Conservation (phyloP, 2,888 invertebrate genomes). For the Lycocerus yunnanus region DNA sequence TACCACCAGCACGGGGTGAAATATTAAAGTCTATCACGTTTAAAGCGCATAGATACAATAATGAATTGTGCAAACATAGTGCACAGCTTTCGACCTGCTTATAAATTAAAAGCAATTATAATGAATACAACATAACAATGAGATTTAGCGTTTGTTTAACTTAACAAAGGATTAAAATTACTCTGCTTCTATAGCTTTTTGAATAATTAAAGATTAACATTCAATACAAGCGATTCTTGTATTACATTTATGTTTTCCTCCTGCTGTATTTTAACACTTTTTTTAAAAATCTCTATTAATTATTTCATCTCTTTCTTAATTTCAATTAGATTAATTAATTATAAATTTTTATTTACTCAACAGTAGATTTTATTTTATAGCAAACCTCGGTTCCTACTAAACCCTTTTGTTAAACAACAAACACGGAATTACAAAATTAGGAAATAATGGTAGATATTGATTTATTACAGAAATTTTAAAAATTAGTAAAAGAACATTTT, state of each 20-base stretch:
- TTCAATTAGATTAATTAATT: background rate
- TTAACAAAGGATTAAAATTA: slow-evolving; percentile 58
- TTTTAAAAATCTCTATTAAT: slow-evolving; percentile 2
- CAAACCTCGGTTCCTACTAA: too few relatives aligned
- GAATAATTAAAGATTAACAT: slow-evolving; percentile 53
- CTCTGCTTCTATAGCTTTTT: slow-evolving; percentile 55
- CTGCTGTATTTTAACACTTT: slow-evolving; percentile 14
- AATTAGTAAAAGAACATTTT: too few relatives aligned
- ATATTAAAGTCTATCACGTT: slow-evolving; percentile 27
- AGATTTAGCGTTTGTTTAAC: slow-evolving; percentile 56
- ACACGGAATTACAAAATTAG: too few relatives aligned
- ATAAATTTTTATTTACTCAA: background rate
- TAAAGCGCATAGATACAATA: slow-evolving; percentile 31
- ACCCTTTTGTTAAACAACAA: too few relatives aligned
- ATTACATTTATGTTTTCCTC: slow-evolving; percentile 46
- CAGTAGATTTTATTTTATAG: background rate
- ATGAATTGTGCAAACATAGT: slow-evolving; percentile 39
- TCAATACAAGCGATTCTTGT: slow-evolving; percentile 53
- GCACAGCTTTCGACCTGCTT: slow-evolving; percentile 47
- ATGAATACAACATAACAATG: slow-evolving; percentile 55
- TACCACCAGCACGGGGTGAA: background rate
- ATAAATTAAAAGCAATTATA: slow-evolving; percentile 58
- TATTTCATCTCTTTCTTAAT: background rate
- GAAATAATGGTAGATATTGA: too few relatives aligned
- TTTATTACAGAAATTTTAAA: too few relatives aligned